Evolutionary conservation across 2,888 invertebrate genomes (phyloP).

Genomic region (Amblyjoppa proteus): DNA sequence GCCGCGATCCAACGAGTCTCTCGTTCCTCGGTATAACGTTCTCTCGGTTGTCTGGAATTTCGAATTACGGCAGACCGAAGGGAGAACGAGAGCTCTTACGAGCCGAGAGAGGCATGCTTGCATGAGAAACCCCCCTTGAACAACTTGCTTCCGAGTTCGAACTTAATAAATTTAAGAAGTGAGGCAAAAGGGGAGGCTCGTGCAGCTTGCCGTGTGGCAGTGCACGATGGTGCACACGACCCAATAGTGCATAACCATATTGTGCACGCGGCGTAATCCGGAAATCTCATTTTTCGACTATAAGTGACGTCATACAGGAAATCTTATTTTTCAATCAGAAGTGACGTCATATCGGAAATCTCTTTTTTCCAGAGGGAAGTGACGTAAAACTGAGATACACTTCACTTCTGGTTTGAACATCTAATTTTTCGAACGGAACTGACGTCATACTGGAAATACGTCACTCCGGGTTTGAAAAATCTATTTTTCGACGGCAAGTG

Average conservation of each 20-base stretch:
- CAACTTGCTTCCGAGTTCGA: constrained; percentile 36
- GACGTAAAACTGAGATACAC: too few species aligned
- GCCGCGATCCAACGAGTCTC: constrained; percentile 50
- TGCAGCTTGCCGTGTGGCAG: background rate
- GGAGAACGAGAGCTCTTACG: constrained; percentile 4
- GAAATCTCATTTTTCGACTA: background rate
- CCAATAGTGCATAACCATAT: background rate
- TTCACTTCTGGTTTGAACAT: too few species aligned
- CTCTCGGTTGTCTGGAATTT: constrained; percentile 64
- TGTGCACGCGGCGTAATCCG: background rate
- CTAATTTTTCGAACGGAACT: too few species aligned
- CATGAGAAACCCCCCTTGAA: constrained; percentile 25
- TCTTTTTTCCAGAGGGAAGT: background rate
- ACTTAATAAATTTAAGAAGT: constrained; percentile 38
- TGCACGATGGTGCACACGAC: background rate
- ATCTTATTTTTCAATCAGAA: too few species aligned
- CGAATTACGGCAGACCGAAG: constrained; percentile 60
- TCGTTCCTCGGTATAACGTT: constrained; percentile 55
- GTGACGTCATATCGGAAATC: too few species aligned
- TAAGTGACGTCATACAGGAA: too few species aligned
- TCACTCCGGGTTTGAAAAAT: too few species aligned
- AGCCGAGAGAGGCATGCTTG: background rate
- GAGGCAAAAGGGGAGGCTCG: constrained; percentile 10
- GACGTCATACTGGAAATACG: too few species aligned
- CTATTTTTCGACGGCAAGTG: too few species aligned